Evolutionary conservation across 2,888 invertebrate species (phyloP).

Genomic region (Ceratothoa steindachneri): DNA sequence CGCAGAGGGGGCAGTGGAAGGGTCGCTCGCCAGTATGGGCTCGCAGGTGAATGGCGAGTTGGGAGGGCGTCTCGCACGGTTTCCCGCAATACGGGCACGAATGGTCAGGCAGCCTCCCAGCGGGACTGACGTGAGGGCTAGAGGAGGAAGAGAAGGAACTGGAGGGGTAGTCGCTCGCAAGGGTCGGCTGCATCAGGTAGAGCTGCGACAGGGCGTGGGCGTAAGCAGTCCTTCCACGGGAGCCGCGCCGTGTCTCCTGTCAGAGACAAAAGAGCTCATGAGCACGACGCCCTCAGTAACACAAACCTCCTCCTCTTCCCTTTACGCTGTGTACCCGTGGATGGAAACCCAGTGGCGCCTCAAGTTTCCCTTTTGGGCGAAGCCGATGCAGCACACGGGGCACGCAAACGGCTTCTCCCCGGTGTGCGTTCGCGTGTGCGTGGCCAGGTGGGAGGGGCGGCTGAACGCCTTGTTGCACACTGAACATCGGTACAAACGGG

Average conservation of each 20-base stretch:
- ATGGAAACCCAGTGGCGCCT: constrained; percentile 16
- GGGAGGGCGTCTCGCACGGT: constrained; percentile 38
- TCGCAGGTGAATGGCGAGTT: constrained; percentile 37
- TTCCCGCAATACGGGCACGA: constrained; percentile 38
- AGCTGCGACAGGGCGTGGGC: constrained; percentile 20
- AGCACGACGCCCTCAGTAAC: constrained; percentile 32
- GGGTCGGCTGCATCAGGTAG: neutral
- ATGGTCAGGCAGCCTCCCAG: constrained; percentile 24
- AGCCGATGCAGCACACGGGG: constrained; percentile 23
- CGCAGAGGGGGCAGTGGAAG: constrained; percentile 30
- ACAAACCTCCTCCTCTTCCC: constrained; percentile 14
- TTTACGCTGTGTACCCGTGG: neutral
- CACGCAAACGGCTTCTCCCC: constrained; percentile 34
- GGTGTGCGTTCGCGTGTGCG: constrained; percentile 30
- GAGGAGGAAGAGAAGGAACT: neutral
- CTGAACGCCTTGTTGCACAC: constrained; percentile 25
- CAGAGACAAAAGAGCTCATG: constrained; percentile 41
- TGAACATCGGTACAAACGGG: neutral
- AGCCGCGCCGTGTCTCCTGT: constrained; percentile 19
- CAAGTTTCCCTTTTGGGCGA: constrained; percentile 36
- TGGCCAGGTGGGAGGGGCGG: constrained; percentile 29
- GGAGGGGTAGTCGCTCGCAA: neutral
- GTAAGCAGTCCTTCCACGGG: constrained; percentile 21
- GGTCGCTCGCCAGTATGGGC: constrained; percentile 40
- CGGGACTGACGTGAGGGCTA: constrained; percentile 6